Evolutionary conservation across 2,113 vertebrate genomes (phyloP).

Genomic region (Trogon melanurus): DNA sequence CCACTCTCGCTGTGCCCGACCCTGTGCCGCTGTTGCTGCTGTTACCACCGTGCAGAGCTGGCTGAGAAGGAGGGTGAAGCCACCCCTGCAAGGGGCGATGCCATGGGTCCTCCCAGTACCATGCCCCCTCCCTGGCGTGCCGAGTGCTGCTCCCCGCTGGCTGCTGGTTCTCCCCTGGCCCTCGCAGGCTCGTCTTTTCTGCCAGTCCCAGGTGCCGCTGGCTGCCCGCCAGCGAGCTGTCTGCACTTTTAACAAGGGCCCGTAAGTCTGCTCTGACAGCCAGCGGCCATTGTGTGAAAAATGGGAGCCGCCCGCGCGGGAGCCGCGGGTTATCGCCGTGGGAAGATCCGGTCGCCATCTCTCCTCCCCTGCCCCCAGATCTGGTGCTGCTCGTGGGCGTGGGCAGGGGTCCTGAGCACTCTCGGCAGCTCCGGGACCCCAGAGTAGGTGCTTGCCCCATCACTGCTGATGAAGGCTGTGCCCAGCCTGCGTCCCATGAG

Average conservation of each 20-base stretch:
- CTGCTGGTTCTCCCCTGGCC: background rate
- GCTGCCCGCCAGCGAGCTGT: background rate
- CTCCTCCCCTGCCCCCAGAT: background rate
- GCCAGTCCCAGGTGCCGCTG: constrained; percentile 41
- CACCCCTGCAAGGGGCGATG: fast-evolving
- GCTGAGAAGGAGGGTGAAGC: background rate
- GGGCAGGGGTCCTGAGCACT: fast-evolving
- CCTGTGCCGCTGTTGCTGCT: background rate
- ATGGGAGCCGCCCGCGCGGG: background rate
- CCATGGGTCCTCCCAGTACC: fast-evolving
- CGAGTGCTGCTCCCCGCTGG: background rate
- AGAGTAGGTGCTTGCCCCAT: fast-evolving
- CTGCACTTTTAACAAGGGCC: constrained; percentile 32
- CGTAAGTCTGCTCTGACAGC: constrained; percentile 22
- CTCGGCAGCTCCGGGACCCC: background rate
- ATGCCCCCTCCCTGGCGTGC: background rate
- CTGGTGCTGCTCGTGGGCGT: fast-evolving
- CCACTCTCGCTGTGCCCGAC: fast-evolving
- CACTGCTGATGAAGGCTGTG: fast-evolving
- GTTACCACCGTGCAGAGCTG: fast-evolving
- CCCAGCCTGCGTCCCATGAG: background rate
- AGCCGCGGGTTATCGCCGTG: background rate
- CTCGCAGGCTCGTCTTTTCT: background rate
- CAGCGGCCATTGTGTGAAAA: constrained; percentile 31
- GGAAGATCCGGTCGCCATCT: fast-evolving